phyloP scores from a whole-genome alignment of 2,888 invertebrate species.

The Ashinkailepas kermadecensis region DNA sequence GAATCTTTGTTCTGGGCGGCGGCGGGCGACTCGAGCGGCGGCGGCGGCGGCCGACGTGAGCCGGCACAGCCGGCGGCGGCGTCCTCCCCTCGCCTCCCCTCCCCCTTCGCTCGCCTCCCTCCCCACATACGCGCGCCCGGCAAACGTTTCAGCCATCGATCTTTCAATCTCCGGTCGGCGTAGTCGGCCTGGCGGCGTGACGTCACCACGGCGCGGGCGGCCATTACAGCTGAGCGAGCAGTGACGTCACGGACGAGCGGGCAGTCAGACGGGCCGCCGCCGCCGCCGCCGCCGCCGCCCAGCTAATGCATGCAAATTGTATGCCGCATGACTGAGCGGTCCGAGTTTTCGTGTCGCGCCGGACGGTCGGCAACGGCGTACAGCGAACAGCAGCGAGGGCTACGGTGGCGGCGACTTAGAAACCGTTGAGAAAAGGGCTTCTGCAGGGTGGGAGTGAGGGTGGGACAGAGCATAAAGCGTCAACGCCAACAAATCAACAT shows the following conservation, averaged over 20 bases:
- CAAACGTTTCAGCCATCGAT: constrained; percentile 5
- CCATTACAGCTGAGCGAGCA: background rate
- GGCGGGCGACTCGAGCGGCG: too few species aligned
- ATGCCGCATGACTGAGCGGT: constrained; percentile 9
- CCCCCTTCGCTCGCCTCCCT: too few species aligned
- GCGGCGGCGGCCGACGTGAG: background rate
- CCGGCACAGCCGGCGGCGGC: background rate
- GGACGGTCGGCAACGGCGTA: background rate
- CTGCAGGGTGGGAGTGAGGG: too few species aligned
- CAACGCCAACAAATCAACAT: too few species aligned
- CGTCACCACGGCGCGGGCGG: background rate
- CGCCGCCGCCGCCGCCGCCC: background rate
- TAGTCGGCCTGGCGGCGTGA: background rate
- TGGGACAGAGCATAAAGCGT: too few species aligned
- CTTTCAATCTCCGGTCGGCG: background rate
- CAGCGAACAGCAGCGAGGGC: too few species aligned
- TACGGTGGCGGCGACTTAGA: too few species aligned
- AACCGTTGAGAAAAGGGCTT: too few species aligned
- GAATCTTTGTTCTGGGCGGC: too few species aligned
- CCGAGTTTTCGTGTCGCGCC: background rate
- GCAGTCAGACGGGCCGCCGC: background rate
- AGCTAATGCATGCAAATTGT: constrained; percentile 15
- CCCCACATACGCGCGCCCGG: background rate
- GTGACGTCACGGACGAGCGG: too few species aligned
- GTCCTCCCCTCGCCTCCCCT: too few species aligned